A percentile compares a stretch with the other conserved stretches of the same genome.
phyloP scores from a whole-genome alignment of 2,888 invertebrate species.

The Proisotoma minuta region DNA sequence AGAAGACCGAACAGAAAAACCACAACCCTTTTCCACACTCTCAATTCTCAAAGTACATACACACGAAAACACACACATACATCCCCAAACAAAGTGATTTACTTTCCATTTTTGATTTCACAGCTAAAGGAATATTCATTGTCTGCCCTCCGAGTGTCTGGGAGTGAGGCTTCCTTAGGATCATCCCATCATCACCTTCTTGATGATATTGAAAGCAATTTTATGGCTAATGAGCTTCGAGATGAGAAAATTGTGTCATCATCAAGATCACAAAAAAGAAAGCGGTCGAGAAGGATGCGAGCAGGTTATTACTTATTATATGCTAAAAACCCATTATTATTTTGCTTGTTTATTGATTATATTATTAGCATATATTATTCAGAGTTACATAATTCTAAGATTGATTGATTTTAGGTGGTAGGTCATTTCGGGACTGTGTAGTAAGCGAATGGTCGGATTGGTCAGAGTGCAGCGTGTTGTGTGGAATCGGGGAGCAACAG shows the following conservation, averaged over 20 bases:
- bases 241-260: conserved; percentile 33
- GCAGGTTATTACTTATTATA: conserved; percentile 28
- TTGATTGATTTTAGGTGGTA: conserved; percentile 1
- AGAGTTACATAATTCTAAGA: conserved; percentile 1
- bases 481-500: conserved; percentile 51
- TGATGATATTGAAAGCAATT: conserved; percentile 44
- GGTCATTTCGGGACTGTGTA: conserved; percentile 41
- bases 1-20: conserved; percentile 50
- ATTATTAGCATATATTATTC: not conserved
- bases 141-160: conserved; percentile 34
- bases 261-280: conserved; percentile 33
- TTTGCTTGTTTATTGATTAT: conserved; percentile 13
- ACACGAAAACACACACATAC: no score
- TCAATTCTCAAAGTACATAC: conserved; percentile 51
- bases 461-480: conserved; percentile 49
- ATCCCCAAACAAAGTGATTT: not conserved
- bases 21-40: conserved; percentile 53
- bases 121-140: conserved; percentile 47
- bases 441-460: conserved; percentile 49
- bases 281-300: conserved; percentile 40
- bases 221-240: conserved; percentile 44
- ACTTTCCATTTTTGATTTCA: conserved; percentile 8
- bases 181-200: conserved; percentile 29
- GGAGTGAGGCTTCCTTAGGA: conserved; percentile 24
- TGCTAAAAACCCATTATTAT: no score